phyloP scores from a whole-genome alignment of 2,888 invertebrate species.

The Osedax fenrisi region DNA sequence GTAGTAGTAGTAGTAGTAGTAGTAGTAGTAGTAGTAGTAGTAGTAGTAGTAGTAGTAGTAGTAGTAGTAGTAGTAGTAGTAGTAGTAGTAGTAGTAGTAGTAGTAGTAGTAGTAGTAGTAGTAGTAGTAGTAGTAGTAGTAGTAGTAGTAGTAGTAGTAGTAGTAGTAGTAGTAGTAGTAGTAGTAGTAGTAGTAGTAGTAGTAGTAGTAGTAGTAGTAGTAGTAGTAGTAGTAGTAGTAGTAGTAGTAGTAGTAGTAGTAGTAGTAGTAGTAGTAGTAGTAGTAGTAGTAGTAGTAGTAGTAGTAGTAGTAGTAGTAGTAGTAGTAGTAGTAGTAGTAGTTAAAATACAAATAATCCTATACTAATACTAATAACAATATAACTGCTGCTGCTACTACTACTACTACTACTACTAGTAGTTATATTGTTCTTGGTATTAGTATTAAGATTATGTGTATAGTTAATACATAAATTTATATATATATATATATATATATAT shows the following conservation, averaged over 20 bases:
- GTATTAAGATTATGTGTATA: not conserved
- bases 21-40: not conserved
- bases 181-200: conserved; percentile 26
- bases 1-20: not conserved
- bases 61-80: not conserved
- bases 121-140: conserved; percentile 12
- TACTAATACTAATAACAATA: not conserved
- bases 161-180: conserved; percentile 27
- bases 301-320: conserved; percentile 25
- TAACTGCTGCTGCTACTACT: not conserved
- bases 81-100: not conserved
- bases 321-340: conserved; percentile 18
- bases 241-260: conserved; percentile 1
- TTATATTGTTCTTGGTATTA: not conserved
- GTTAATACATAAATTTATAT: not conserved
- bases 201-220: conserved; percentile 17
- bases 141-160: conserved; percentile 24
- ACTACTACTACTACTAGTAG: not conserved
- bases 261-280: conserved; percentile 20
- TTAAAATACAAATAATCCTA: not conserved
- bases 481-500: too few relatives aligned
- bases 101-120: not conserved
- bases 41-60: not conserved
- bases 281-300: conserved; percentile 22
- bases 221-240: conserved; percentile 20